Percentiles rank a stretch among this genome's conserved stretches.
phyloP scores from a whole-genome alignment of 2,888 invertebrate species.

The Troglohyphantes excavatus region DNA sequence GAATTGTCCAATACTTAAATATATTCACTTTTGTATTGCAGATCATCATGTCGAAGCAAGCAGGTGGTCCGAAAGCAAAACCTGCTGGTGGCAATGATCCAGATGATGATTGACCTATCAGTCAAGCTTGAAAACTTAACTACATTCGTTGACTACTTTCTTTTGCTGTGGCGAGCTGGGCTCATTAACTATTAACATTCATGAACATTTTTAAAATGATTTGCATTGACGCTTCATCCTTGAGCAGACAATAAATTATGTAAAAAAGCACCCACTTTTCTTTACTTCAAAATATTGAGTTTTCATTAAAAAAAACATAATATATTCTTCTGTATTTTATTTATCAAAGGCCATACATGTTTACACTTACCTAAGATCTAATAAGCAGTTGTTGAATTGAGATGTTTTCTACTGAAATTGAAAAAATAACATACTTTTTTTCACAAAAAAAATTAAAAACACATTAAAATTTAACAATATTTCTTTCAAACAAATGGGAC shows the following conservation, averaged over 20 bases:
- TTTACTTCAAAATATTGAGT: too few relatives aligned
- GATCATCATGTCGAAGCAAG: slow-evolving; percentile 98
- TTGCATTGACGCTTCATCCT: slow-evolving; percentile 36
- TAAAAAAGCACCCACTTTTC: slow-evolving; percentile 3
- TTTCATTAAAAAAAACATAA: too few relatives aligned
- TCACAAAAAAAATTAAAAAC: too few relatives aligned
- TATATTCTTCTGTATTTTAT: too few relatives aligned
- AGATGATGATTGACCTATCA: slow-evolving; percentile 74
- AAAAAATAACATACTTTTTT: too few relatives aligned
- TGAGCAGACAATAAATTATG: slow-evolving; percentile 22
- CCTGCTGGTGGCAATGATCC: slow-evolving; percentile 84
- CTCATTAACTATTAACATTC: slow-evolving; percentile 48
- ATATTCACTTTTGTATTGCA: slow-evolving; percentile 49
- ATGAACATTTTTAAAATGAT: slow-evolving; percentile 34
- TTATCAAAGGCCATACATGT: too few relatives aligned
- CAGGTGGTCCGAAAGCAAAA: slow-evolving; percentile 96
- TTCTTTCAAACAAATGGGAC: too few relatives aligned
- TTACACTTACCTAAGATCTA: too few relatives aligned
- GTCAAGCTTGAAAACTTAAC: background rate
- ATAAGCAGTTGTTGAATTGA: too few relatives aligned
- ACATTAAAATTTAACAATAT: too few relatives aligned
- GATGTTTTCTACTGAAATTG: too few relatives aligned
- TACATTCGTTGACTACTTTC: background rate
- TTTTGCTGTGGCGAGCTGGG: slow-evolving; percentile 49
- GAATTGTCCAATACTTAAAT: too few relatives aligned